phyloP scores from a whole-genome alignment of 1,140 invertebrate species.

The Anagrus nilaparvatae region DNA sequence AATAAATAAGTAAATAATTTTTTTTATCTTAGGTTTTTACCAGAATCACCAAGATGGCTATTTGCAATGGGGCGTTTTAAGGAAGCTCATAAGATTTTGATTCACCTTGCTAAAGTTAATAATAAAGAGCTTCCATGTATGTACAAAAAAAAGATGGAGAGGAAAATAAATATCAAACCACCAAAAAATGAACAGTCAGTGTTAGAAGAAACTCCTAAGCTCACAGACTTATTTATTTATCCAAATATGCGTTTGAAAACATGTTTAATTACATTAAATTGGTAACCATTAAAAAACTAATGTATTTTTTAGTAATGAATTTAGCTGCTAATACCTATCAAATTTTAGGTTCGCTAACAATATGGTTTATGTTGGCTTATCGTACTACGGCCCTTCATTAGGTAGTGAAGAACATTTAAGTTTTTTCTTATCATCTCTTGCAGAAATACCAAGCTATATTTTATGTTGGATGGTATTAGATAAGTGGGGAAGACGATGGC shows the following conservation, averaged over 20 bases:
- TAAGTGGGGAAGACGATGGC: slow-evolving; percentile 71
- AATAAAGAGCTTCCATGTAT: no score
- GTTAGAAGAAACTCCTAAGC: no score
- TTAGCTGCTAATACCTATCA: not conserved
- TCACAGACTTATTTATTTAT: no score
- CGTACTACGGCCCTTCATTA: slow-evolving; percentile 76
- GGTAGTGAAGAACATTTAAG: slow-evolving; percentile 77
- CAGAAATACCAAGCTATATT: slow-evolving; percentile 77
- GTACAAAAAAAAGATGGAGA: no score
- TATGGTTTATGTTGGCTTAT: slow-evolving; percentile 77
- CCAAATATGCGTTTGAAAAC: slow-evolving; percentile 35
- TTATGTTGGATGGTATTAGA: slow-evolving; percentile 79
- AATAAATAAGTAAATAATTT: no score
- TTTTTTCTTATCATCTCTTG: slow-evolving; percentile 71
- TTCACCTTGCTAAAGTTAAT: no score
- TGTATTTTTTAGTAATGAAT: not conserved
- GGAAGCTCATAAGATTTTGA: no score
- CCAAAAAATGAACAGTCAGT: no score
- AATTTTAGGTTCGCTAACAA: slow-evolving; percentile 52
- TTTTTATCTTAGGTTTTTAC: no score
- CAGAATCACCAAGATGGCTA: no score
- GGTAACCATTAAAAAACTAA: slow-evolving; percentile 62
- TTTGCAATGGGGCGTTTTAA: no score
- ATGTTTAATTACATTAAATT: slow-evolving; percentile 55
- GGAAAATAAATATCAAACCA: no score